A percentile compares a stretch with the other conserved stretches of the same genome.
Evolutionary conservation across 2,888 invertebrate genomes (phyloP).

Genomic region (Tipula helvola): DNA sequence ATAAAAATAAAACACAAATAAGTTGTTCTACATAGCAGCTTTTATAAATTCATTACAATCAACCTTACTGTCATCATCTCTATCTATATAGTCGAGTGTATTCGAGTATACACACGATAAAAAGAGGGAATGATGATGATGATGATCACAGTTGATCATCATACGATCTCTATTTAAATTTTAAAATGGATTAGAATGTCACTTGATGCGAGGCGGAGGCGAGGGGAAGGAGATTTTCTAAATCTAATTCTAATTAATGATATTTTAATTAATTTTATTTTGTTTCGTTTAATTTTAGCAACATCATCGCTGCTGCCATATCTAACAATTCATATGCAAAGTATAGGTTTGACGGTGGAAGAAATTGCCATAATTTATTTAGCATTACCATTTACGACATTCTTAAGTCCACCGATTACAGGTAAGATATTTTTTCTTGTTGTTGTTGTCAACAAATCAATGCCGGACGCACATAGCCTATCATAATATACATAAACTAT

Average conservation of each 20-base stretch:
- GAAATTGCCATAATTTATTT: conserved; percentile 81
- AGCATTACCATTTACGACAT: conserved; percentile 73
- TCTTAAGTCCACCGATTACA: conserved; percentile 72
- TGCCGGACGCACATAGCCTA: neutral
- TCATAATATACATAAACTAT: neutral
- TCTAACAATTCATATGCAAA: conserved; percentile 80
- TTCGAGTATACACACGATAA: neutral
- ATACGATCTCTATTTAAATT: neutral
- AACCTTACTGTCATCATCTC: neutral
- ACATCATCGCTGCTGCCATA: conserved; percentile 76
- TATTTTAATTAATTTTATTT: neutral
- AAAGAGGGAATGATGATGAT: neutral
- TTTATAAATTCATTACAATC: neutral
- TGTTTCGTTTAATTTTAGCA: conserved; percentile 37
- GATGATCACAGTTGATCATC: neutral
- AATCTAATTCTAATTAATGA: neutral
- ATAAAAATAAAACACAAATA: neutral
- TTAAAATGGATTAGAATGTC: neutral
- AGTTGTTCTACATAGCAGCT: conserved; percentile 5
- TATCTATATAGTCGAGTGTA: neutral
- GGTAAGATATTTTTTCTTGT: conserved; percentile 40
- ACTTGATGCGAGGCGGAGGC: neutral
- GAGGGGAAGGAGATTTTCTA: neutral
- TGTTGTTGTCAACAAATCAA: neutral
- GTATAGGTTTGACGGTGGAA: conserved; percentile 72